Percentiles rank a stretch among this genome's conserved stretches.
These are phyloP conservation scores for Margarornis squamiger DNA, from an alignment of 2,797 vertebrate genomes.

Conservation along the genomic window DNA sequence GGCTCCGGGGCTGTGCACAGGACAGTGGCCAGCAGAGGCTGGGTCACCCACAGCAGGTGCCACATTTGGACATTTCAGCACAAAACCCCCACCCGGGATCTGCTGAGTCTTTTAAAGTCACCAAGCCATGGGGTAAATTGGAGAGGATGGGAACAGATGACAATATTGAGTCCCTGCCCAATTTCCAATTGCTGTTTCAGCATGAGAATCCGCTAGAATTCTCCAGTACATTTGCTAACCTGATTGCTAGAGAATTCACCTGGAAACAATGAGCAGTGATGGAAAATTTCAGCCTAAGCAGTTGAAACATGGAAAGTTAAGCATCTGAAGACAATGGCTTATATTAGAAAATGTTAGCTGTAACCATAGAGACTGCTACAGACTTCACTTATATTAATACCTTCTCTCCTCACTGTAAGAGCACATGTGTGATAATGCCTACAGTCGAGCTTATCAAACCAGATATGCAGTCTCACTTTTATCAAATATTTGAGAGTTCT, in stretches of 20 bases:
- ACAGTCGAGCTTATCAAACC: not conserved
- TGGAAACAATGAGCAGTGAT: conserved; percentile 56
- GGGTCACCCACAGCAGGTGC: not conserved
- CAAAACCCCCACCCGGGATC: not conserved
- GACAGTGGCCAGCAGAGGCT: not conserved
- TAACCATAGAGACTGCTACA: conserved; percentile 66
- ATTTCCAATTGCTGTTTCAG: conserved; percentile 6
- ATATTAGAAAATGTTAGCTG: conserved; percentile 58
- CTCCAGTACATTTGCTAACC: conserved; percentile 51
- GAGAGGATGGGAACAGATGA: not conserved
- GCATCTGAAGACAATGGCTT: conserved; percentile 64
- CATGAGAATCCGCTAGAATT: conserved; percentile 19
- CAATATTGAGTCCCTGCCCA: not conserved
- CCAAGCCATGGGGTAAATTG: not conserved
- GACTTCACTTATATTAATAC: conserved; percentile 39
- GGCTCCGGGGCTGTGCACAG: not conserved
- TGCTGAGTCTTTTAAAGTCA: not conserved
- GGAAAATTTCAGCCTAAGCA: conserved; percentile 63
- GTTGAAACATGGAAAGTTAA: conserved; percentile 48
- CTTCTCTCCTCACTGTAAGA: not conserved
- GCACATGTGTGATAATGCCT: not conserved
- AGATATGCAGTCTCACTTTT: not conserved
- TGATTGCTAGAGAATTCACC: conserved; percentile 55
- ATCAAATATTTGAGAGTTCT: not conserved
- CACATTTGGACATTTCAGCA: not conserved